These are phyloP conservation scores for Peromyscus attwateri DNA, from an alignment of 2,797 vertebrate species.

Conservation along the genomic window DNA sequence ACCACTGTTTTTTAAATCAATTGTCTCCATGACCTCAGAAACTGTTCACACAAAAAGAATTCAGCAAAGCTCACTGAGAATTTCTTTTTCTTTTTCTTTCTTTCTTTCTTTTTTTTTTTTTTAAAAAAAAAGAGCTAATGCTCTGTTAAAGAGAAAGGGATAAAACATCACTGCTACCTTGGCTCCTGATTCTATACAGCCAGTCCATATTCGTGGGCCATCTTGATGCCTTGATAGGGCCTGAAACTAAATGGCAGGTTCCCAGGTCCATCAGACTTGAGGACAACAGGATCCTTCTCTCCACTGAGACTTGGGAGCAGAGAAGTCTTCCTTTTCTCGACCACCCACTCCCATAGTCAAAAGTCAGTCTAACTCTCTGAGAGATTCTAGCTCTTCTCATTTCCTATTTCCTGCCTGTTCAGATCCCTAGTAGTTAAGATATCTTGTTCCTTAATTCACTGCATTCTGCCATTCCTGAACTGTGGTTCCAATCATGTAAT, in stretches of 20 bases:
- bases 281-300: not conserved
- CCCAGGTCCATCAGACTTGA: not conserved
- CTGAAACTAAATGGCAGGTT: not conserved
- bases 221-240: not conserved
- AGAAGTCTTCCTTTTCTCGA: not conserved
- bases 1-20: conserved; percentile 60
- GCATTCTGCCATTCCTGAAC: not conserved
- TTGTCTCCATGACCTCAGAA: conserved; percentile 30
- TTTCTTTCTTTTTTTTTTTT: no score
- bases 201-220: not conserved
- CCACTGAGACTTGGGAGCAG: not conserved
- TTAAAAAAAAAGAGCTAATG: not conserved
- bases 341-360: not conserved
- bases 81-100: not conserved
- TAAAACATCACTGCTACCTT: not conserved
- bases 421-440: not conserved
- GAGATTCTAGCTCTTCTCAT: not conserved
- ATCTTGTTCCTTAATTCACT: not conserved
- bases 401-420: not conserved
- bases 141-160: not conserved
- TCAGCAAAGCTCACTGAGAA: not conserved
- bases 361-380: not conserved
- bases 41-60: conserved; percentile 33
- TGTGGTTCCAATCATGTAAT: not conserved
- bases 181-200: not conserved